Percentiles rank a stretch among this genome's conserved stretches.
Conservation (phyloP, 2,888 invertebrate genomes). For the Epinotia nisella region DNA sequence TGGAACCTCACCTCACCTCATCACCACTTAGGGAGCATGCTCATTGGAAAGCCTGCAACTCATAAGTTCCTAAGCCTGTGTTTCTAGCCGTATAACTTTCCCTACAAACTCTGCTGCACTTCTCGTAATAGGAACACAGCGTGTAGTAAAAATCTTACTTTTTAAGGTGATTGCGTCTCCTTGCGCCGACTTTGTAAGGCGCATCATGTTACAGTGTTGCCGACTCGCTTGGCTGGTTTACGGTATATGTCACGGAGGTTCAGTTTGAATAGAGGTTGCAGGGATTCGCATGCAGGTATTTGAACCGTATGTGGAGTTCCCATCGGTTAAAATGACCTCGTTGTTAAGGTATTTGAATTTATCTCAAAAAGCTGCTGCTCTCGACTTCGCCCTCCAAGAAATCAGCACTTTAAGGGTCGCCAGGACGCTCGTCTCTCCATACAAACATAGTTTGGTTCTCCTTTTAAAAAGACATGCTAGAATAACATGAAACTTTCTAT, state of each 20-base stretch:
- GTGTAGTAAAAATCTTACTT: slow-evolving; percentile 31
- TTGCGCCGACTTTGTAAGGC: slow-evolving; percentile 28
- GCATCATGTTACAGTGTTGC: slow-evolving; percentile 29
- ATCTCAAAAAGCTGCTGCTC: too few species aligned
- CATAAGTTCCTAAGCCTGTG: background rate
- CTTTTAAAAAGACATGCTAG: too few species aligned
- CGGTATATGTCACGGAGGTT: slow-evolving; percentile 14
- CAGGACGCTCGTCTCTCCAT: too few species aligned
- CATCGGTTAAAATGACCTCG: background rate
- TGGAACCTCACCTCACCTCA: background rate
- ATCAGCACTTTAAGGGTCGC: too few species aligned
- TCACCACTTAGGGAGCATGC: background rate
- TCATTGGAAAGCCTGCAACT: background rate
- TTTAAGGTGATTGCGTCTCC: slow-evolving; percentile 35
- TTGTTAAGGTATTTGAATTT: background rate
- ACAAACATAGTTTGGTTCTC: too few species aligned
- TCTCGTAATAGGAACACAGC: background rate
- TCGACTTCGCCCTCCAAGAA: too few species aligned
- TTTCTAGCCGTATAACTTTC: background rate
- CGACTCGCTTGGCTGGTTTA: slow-evolving; percentile 31
- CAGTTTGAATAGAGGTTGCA: background rate
- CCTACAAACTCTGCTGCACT: slow-evolving; percentile 5
- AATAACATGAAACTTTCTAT: too few species aligned
- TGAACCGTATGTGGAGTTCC: background rate
- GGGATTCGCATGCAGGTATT: slow-evolving; percentile 7